A percentile compares a stretch with the other conserved stretches of the same genome.
These are phyloP conservation scores for Lamellibrachia satsuma DNA, from an alignment of 2,888 invertebrate genomes.

Conservation along the genomic window DNA sequence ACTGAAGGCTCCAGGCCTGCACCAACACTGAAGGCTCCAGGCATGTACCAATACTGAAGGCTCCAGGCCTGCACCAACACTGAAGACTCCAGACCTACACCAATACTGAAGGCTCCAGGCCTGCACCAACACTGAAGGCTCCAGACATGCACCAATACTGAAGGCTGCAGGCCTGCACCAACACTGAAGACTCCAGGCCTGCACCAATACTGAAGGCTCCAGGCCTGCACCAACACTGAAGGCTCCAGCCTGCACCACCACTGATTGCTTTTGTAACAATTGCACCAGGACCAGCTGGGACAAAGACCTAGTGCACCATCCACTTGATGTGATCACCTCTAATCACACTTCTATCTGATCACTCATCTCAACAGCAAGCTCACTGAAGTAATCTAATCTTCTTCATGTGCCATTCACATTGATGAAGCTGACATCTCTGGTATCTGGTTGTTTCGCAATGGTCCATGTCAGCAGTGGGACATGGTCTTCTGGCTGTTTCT, in stretches of 20 bases:
- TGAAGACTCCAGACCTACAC: background rate
- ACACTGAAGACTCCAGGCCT: no score
- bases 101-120: no score
- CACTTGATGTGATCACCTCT: background rate
- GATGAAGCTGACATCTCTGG: background rate
- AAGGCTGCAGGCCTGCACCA: background rate
- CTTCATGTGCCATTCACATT: background rate
- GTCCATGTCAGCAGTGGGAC: background rate
- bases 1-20: background rate
- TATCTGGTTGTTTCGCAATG: background rate
- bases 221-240: background rate
- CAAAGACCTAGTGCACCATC: background rate
- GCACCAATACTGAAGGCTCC: background rate
- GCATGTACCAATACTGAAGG: background rate
- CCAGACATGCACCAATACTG: background rate
- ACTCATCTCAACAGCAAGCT: background rate
- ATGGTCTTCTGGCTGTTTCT: background rate
- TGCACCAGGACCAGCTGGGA: background rate
- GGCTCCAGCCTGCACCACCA: background rate
- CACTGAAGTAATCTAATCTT: background rate
- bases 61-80: background rate
- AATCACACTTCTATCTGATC: background rate
- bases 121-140: background rate
- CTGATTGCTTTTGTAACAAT: background rate
- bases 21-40: background rate